A percentile compares a stretch with the other conserved stretches of the same genome.
Conservation (phyloP, 2,888 invertebrate species). For the Calliphora vomitoria region DNA sequence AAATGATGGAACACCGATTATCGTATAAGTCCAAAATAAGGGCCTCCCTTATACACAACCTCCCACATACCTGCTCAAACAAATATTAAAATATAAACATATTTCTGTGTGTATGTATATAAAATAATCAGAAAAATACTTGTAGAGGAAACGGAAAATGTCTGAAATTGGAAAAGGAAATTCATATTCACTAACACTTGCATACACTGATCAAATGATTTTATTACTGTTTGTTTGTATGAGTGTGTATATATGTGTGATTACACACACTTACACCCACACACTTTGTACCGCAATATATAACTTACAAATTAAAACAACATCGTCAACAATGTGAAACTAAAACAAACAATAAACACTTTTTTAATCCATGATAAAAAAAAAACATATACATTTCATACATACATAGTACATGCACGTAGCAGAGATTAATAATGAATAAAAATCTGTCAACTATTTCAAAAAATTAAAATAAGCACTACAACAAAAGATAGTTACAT, state of each 20-base stretch:
- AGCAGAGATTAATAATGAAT: slow-evolving; percentile 11
- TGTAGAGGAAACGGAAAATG: slow-evolving; percentile 51
- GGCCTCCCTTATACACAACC: too few relatives aligned
- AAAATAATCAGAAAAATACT: slow-evolving; percentile 19
- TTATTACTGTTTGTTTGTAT: not conserved
- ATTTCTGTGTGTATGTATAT: not conserved
- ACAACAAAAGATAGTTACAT: not conserved
- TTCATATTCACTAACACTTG: slow-evolving; percentile 48
- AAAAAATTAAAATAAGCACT: not conserved
- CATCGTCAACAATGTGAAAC: not conserved
- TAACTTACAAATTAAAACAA: slow-evolving; percentile 11
- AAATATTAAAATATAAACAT: not conserved
- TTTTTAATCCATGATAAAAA: slow-evolving; percentile 7
- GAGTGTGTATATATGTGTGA: not conserved
- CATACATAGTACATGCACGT: not conserved
- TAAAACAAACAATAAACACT: slow-evolving; percentile 32
- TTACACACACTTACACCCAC: not conserved
- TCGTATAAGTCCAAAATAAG: too few relatives aligned
- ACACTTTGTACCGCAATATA: not conserved
- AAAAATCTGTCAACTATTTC: slow-evolving; percentile 23
- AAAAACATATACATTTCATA: not conserved
- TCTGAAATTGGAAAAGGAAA: slow-evolving; percentile 66
- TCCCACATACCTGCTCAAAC: not conserved
- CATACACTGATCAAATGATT: not conserved
- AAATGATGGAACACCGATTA: too few relatives aligned